A percentile compares a stretch with the other conserved stretches of the same genome.
Conservation (phyloP, 2,888 invertebrate species). For the Ypsolopha sequella region DNA sequence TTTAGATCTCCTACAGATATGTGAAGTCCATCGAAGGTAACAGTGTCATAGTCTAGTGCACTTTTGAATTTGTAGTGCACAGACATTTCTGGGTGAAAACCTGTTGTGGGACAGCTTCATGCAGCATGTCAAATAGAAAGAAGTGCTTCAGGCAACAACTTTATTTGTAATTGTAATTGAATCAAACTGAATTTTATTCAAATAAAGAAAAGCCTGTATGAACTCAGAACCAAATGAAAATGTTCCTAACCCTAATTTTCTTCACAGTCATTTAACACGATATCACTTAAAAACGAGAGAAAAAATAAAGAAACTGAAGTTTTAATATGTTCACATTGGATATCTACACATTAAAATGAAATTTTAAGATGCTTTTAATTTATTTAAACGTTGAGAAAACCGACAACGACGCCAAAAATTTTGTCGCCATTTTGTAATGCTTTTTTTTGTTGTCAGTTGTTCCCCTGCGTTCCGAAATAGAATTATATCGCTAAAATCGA, state of each 20-base stretch:
- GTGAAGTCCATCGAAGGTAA: conserved; percentile 96
- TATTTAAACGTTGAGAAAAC: background rate
- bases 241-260: too few species aligned
- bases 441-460: too few species aligned
- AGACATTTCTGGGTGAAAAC: conserved; percentile 75
- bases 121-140: conserved; percentile 29
- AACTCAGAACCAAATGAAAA: too few species aligned
- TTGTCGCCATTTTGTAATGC: background rate
- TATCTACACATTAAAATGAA: too few species aligned
- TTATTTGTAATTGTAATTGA: background rate
- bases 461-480: too few species aligned
- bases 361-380: background rate
- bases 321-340: too few species aligned
- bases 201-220: too few species aligned
- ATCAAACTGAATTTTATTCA: background rate
- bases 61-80: conserved; percentile 99
- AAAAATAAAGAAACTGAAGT: too few species aligned
- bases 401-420: background rate
- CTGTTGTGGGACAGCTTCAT: conserved; percentile 13
- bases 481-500: too few species aligned
- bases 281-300: too few species aligned
- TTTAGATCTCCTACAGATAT: conserved; percentile 97
- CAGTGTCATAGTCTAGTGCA: conserved; percentile 94
- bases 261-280: too few species aligned
- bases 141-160: background rate